Percentiles rank a stretch among this genome's conserved stretches.
Conservation (phyloP, 2,113 vertebrate genomes). For the Myotis davidii region DNA sequence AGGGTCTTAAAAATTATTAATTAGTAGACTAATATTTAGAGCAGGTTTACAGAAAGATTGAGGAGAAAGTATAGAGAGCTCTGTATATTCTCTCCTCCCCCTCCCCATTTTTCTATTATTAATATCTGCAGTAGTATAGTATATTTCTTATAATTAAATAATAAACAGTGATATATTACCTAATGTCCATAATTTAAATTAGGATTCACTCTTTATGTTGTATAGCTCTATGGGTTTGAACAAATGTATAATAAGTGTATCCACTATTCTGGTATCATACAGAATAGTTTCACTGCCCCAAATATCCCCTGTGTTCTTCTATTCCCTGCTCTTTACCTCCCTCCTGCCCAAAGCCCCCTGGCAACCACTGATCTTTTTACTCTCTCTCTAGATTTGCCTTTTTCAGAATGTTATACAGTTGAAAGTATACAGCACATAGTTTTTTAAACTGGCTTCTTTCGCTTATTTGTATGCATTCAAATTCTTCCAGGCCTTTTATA, state of each 20-base stretch:
- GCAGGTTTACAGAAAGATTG: neutral
- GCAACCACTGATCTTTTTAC: neutral
- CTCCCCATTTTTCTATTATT: neutral
- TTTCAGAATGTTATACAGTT: neutral
- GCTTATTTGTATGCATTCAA: neutral
- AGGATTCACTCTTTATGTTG: neutral
- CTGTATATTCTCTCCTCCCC: too few relatives aligned
- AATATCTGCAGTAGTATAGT: neutral
- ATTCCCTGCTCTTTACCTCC: neutral
- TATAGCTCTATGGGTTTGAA: neutral
- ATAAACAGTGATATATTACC: neutral
- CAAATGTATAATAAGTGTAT: neutral
- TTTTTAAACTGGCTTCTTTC: conserved; percentile 26
- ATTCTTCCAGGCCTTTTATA: neutral
- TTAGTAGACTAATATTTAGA: neutral
- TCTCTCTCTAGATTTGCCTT: neutral
- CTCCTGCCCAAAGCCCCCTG: neutral
- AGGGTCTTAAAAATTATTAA: neutral
- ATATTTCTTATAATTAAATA: neutral
- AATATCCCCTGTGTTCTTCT: neutral
- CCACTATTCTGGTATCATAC: neutral
- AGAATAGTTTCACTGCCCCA: neutral
- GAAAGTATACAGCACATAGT: neutral
- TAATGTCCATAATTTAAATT: neutral
- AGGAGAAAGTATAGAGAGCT: neutral